Evolutionary conservation across 37 sponge, comb jelly and placozoan species (phyloP).

Genomic region (Dysidea cf. avara): DNA sequence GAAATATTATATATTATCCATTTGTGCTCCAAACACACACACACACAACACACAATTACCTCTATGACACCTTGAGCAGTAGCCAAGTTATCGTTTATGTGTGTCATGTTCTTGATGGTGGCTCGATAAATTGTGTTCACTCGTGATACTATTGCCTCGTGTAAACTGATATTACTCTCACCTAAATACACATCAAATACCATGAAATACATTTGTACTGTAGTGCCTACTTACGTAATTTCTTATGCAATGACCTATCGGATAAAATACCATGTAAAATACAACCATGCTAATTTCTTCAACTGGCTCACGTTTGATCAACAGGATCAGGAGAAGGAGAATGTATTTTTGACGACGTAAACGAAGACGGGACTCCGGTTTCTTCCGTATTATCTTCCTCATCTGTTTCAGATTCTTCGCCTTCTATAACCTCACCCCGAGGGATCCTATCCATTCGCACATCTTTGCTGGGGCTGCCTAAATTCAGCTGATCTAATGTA

Average conservation of each 20-base stretch:
- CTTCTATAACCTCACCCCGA: constrained; percentile 27
- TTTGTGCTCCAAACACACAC: no score
- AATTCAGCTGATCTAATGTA: constrained; percentile 36
- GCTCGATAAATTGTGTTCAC: constrained; percentile 41
- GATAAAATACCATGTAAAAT: not conserved
- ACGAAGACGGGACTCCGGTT: no score
- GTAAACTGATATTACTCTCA: constrained; percentile 44
- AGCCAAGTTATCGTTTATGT: constrained; percentile 70
- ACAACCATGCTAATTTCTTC: not conserved
- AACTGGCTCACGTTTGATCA: no score
- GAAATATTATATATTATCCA: no score
- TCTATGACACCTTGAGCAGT: constrained; percentile 44
- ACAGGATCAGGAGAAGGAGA: not conserved
- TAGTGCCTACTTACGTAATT: constrained; percentile 36
- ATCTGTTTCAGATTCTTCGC: constrained; percentile 74
- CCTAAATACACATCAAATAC: constrained; percentile 13
- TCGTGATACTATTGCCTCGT: constrained; percentile 37
- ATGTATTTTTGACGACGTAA: not conserved
- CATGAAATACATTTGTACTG: not conserved
- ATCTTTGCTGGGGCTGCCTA: constrained; percentile 5
- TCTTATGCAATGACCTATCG: constrained; percentile 57
- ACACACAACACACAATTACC: constrained; percentile 15
- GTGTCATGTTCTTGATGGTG: constrained; percentile 46
- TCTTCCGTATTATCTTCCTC: constrained; percentile 48
- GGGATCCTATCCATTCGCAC: not conserved